Base-by-base conservation (phyloP, 2,797 vertebrate species). In the Channallabes apus region DNA sequence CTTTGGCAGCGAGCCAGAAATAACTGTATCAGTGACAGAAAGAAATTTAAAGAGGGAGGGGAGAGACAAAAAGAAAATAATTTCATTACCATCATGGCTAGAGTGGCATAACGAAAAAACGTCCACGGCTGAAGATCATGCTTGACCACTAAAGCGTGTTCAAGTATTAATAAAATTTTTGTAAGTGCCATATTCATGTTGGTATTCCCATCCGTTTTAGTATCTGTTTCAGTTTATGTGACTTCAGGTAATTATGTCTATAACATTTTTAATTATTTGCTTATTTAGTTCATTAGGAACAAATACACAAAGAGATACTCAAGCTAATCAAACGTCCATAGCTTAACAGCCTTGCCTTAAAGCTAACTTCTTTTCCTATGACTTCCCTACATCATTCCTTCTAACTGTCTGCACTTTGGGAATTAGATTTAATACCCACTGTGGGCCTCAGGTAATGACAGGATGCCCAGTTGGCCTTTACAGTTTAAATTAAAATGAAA, bases 1-100 rank as follows among this genome's bases (percentile, higher is more conserved):
- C 83, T 76, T 85, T 82, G 85, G 65, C 81, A 27, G 29, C 9
- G 2, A 72, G 82, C 81, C 81, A 86, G 79, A 69, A 54, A 78
- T 17, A 67, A 86, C 84, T 86, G 82, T 85, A 83, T 77, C 83
- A 88, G 87, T 54, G 59, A 46, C 41, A 67, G 80, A 58, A 64
- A 77, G 41, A 51, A 64, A n/a, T 61, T 38, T 79, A 54, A 67
- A 67, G 54, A 41, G 8, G 17, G 67, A 80, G 32, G 17, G 59
- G 86, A 64, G 38, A 71, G 79, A 75, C 61, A 32, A 84, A 87
- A 86, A 61, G 61, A 81, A 80, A 75, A 80, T 87, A 29, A 82
- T 87, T 82, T 59, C 54, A 84, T 82, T 84, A 82, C 79, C 71
- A 73, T 73, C 61, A 18, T 72, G 77, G 86, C 82, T 59, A 76